Evolutionary conservation across 2,113 vertebrate genomes (phyloP), one percentile per base, ranked within the genome.

Genomic region (Osmerus mordax): DNA sequence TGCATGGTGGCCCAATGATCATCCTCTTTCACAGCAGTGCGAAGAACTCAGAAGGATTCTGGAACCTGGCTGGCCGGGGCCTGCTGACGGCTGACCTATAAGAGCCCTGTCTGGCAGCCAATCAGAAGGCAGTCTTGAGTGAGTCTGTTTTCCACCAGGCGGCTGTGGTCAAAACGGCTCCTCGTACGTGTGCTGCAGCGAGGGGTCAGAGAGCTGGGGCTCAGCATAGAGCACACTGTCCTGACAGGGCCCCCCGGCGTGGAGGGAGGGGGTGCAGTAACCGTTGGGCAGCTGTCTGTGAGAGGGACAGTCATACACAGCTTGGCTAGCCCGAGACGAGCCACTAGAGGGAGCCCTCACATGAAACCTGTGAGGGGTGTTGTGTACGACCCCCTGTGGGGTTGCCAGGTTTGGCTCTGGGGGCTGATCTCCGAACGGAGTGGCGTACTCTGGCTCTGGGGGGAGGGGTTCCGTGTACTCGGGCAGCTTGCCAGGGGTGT

Each of bases 361-460:
- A 4, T 36, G 11, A 0, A 76, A 67, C 28, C 19, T 2, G 14
- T 77, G 61, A 51, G 1, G 0, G 25, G 2, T 53, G 73, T 59
- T 75, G n/a, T 18, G 68, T 62, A 0, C 25, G 58, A 61, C 23
- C n/a, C 76, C 66, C 0, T 21, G 32, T 59, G 78, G 23, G 0
- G 47, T 1, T 0, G 71, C 9, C 14, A 70, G 62, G 12, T 60
- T 67, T 56, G 75, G 69, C 47, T 94, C 90, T 0, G 65, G 36
- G 1, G 68, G 65, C 67, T 78, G 90, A 16, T 96, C 94, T 0
- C 73, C 32, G 80, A 96, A 95, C 0, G 95, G 95, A 0, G 91
- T 95, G 63, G 95, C 95, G 0, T 96, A 96, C 73, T 96, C 94
- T 0, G 94, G 93, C 82, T 95, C 94, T 0, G 90, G 91, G 0